phyloP scores from a whole-genome alignment of 2,797 vertebrate species.

The Momotus momota region DNA sequence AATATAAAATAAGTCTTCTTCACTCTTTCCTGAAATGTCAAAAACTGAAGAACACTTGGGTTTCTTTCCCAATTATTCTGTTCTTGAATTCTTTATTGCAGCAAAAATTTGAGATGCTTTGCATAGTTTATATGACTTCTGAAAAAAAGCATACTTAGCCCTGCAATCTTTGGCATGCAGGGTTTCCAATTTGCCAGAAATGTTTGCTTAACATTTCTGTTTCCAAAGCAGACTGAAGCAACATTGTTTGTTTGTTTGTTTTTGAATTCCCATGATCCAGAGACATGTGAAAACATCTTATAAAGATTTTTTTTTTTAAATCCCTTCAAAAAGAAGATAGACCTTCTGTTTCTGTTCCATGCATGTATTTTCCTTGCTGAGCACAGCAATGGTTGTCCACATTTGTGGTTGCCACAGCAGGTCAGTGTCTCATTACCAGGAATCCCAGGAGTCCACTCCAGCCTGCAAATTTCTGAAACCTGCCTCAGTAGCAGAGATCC shows the following conservation, averaged over 20 bases:
- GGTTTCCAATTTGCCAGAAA: neutral
- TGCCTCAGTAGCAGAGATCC: neutral
- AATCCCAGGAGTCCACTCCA: neutral
- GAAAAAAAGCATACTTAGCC: neutral
- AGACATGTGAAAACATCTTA: neutral
- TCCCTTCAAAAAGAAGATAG: neutral
- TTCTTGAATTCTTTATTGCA: conserved; percentile 14
- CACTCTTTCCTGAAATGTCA: conserved; percentile 50
- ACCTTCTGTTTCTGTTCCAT: neutral
- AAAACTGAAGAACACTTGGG: neutral
- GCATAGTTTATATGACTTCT: neutral
- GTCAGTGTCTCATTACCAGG: neutral
- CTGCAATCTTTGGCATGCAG: neutral
- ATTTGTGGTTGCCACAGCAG: neutral
- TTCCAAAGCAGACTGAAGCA: neutral
- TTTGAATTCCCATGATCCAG: neutral
- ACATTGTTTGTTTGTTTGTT: neutral
- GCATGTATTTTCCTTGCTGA: rapidly evolving
- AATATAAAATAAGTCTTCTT: conserved; percentile 20
- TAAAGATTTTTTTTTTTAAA: neutral
- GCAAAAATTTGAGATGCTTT: neutral
- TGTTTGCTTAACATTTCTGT: neutral
- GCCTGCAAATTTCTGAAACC: neutral
- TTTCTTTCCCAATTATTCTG: conserved; percentile 42
- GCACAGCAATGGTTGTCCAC: neutral